Conservation (phyloP, 2,113 vertebrate genomes). For the Coptodon bakossiorum region DNA sequence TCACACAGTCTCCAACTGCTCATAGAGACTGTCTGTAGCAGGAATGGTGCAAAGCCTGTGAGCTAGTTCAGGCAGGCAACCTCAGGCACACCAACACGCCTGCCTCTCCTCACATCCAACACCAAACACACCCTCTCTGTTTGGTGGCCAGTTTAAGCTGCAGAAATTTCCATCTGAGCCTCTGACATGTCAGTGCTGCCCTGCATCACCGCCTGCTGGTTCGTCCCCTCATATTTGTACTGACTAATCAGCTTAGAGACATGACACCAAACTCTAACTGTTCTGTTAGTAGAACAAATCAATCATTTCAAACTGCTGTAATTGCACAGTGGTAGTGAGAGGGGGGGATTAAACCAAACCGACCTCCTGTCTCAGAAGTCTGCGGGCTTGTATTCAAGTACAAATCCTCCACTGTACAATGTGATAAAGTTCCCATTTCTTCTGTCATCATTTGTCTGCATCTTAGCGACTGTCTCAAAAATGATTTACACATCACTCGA, state of each 20-base stretch:
- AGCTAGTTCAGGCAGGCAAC: neutral
- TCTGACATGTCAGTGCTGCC: neutral
- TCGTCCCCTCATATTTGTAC: neutral
- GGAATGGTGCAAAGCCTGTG: neutral
- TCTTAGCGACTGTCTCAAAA: accelerated
- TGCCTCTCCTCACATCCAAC: neutral
- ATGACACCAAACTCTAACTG: neutral
- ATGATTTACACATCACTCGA: neutral
- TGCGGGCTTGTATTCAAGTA: neutral
- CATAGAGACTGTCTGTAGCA: neutral
- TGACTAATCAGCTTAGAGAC: neutral
- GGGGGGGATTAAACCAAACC: neutral
- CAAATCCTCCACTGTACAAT: neutral
- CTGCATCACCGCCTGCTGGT: neutral
- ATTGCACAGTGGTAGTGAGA: neutral
- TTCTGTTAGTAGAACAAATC: neutral
- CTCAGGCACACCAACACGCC: neutral
- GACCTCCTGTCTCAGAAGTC: neutral
- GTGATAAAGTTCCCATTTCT: neutral
- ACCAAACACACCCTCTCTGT: neutral
- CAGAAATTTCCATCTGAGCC: neutral
- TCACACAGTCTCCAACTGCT: neutral
- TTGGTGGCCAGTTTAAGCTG: neutral
- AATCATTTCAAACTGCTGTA: neutral
- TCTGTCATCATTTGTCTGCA: neutral